These are phyloP conservation scores for Danio aesculapii DNA, from an alignment of 2,797 vertebrate species.

Conservation along the genomic window DNA sequence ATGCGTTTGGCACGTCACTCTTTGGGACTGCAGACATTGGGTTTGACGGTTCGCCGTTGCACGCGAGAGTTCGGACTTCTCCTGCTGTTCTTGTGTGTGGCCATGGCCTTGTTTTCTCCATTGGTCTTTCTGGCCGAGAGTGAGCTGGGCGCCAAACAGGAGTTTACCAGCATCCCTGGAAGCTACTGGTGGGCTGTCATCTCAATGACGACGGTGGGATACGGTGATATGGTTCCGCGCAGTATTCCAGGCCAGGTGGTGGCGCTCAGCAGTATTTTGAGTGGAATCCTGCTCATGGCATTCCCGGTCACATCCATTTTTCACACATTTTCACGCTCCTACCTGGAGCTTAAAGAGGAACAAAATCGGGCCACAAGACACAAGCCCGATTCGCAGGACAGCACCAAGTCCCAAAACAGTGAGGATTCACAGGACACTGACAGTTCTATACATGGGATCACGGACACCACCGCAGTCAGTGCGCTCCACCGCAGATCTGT, in stretches of 20 bases:
- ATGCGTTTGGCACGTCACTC: constrained; percentile 94
- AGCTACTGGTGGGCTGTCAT: constrained; percentile 99
- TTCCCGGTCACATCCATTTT: constrained; percentile 98
- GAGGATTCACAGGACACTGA: constrained; percentile 76
- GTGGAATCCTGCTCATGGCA: constrained; percentile 96
- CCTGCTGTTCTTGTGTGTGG: constrained; percentile 93
- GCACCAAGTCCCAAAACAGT: constrained; percentile 77
- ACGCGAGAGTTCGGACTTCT: constrained; percentile 92
- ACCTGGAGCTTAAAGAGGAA: constrained; percentile 93
- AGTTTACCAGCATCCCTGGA: constrained; percentile 94
- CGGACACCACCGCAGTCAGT: constrained; percentile 58
- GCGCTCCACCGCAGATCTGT: constrained; percentile 71
- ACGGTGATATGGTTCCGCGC: constrained; percentile 96
- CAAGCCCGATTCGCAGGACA: constrained; percentile 80
- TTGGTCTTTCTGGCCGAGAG: constrained; percentile 93
- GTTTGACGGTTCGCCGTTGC: constrained; percentile 90
- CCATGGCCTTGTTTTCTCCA: constrained; percentile 94
- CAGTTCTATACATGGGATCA: constrained; percentile 64
- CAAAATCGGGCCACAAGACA: constrained; percentile 83
- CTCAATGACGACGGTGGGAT: constrained; percentile 98
- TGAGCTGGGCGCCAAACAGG: constrained; percentile 93
- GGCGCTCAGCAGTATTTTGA: constrained; percentile 95
- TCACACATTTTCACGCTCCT: constrained; percentile 96
- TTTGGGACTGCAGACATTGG: constrained; percentile 90
- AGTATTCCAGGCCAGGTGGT: constrained; percentile 97